Evolutionary conservation across 2,113 vertebrate species (phyloP), one percentile per base, ranked within the genome.

Genomic region (Gasterosteus aculeatus): DNA sequence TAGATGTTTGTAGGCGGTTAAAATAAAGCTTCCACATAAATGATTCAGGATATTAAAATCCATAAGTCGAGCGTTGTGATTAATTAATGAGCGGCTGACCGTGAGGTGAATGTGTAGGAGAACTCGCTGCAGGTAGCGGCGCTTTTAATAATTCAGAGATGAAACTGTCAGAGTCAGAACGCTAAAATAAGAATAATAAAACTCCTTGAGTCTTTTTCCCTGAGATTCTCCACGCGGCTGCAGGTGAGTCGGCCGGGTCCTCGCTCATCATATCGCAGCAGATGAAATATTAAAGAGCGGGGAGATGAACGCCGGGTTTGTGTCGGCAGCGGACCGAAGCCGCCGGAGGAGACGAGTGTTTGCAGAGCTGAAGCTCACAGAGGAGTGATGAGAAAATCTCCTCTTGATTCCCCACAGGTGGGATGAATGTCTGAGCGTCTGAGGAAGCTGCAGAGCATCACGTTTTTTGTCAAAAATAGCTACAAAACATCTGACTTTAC

Each of bases 211-310:
- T 80, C 83, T 88, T 35, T 67, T 58, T 86, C 65, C 51, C 67
- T 15, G 61, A 64, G 39, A 65, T 75, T 82, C 78, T 60, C 42
- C 31, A 0, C 35, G 67, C 81, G 63, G 82, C 72, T 81, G 79
- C 85, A 78, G 89, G 82, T 69, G 82, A 83, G 77, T 22, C 42
- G 54, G 51, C 60, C 31, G 11, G 42, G 61, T 5, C 63, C 59
- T 31, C 71, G 49, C 77, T 41, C 72, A 61, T 80, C 90, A 85
- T 77, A 77, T 85, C 64, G 0, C 81, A 39, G 79, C 58, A 7
- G 57, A 84, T 90, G 64, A 91, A 87, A 89, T 87, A 91, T 90
- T 88, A 80, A 88, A 65, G 62, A 73, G 81, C 41, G 9, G 75
- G 22, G 60, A 75, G 67, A 81, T 29, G 61, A 85, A 61, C 70